These are phyloP conservation scores for Oithona nana DNA, from an alignment of 2,888 invertebrate genomes.

Conservation along the genomic window DNA sequence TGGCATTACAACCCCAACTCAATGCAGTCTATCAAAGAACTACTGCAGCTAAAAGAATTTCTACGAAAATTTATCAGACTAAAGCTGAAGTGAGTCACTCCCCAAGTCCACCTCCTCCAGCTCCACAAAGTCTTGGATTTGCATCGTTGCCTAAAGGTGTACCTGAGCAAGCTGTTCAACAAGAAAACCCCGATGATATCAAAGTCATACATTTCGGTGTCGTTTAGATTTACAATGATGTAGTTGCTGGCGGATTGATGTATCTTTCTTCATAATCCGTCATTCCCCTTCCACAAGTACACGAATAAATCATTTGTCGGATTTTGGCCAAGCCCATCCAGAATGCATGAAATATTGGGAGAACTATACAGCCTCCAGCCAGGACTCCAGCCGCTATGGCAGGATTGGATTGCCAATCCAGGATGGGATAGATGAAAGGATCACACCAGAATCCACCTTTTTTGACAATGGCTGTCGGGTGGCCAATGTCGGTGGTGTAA, in stretches of 20 bases:
- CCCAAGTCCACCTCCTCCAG: neutral
- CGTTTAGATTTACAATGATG: no score
- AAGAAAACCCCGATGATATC: neutral
- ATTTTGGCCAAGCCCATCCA: neutral
- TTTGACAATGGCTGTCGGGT: neutral
- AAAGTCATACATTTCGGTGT: slow-evolving; percentile 3
- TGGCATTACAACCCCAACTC: neutral
- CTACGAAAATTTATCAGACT: neutral
- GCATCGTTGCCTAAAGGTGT: neutral
- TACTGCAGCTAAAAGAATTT: slow-evolving; percentile 8
- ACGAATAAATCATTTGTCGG: neutral
- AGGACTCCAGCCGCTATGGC: neutral
- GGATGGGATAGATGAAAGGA: slow-evolving; percentile 25
- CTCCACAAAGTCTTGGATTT: neutral
- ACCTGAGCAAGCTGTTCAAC: neutral
- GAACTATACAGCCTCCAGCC: neutral
- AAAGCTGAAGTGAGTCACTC: neutral
- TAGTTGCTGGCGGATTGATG: no score
- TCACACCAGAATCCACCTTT: slow-evolving; percentile 21
- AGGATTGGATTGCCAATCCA: slow-evolving; percentile 23
- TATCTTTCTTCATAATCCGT: no score
- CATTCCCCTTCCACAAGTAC: no score
- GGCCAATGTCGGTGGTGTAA: neutral
- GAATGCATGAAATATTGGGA: neutral
- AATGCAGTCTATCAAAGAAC: slow-evolving; percentile 2